Base-by-base conservation (phyloP, 2,113 vertebrate species). In the Axis porcinus region DNA sequence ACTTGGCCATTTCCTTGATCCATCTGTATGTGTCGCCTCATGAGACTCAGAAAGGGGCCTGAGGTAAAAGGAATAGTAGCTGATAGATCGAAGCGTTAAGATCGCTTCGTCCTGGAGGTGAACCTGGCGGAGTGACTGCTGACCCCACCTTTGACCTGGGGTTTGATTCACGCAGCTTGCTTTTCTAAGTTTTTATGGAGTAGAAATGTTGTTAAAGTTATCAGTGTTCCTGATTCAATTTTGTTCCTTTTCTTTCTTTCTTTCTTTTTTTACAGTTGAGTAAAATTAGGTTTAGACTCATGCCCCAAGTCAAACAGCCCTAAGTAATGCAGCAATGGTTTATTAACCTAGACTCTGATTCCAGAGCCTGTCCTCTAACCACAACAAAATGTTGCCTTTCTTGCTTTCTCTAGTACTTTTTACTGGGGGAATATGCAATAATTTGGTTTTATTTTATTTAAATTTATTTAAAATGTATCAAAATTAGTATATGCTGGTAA, bases 371-470 rank as follows among this genome's bases (percentile, higher is more conserved):
- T 6, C 10, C 33, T 85, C 27, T 67, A 64, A 28, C n/a, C 27
- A 23, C 62, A 58, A 79, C 30, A 95, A 95, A 64, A 88, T 86
- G 30, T 50, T 79, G 16, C 60, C 60, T 86, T 85, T 86, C 47
- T 91, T 95, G 57, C 52, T 97, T 94, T 89, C 9, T 43, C 25
- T 85, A 70, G 58, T 81, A 50, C 33, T 62, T 95, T 93, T 81
- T 40, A 89, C 74, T 93, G 92, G 62, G 93, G 70, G 43, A 5
- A 52, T 93, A 57, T 89, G 58, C 94, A 94, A 97, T 94, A 57
- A 89, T 19, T 64, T 76, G 17, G 36, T 36, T 88, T 96, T 79
- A 54, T 89, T 93, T 92, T 93, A 76, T 83, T 97, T 84, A 47
- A 74, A 43, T 14, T 88, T 87, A 43, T 88, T 87, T 89, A 55